A percentile compares a stretch with the other conserved stretches of the same genome.
These are phyloP conservation scores for Trypoxylon attenuatum DNA, from an alignment of 2,888 invertebrate genomes.

Conservation along the genomic window DNA sequence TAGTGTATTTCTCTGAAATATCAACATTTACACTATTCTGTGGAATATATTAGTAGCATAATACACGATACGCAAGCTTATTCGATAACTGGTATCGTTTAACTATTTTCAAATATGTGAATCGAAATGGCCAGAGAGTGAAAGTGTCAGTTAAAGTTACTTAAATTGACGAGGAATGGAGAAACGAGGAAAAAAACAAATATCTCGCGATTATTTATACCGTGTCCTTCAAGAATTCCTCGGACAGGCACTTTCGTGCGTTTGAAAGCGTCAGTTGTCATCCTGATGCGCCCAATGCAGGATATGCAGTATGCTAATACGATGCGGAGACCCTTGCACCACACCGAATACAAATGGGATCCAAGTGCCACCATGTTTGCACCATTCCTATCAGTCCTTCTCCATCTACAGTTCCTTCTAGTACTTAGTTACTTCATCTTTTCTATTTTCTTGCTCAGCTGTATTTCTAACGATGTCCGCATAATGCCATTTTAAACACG, in stretches of 20 bases:
- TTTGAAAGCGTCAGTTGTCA: constrained; percentile 34
- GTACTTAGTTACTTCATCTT: not conserved
- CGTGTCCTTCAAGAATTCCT: constrained; percentile 39
- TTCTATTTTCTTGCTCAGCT: no score
- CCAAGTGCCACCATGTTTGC: constrained; percentile 36
- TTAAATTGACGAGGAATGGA: not conserved
- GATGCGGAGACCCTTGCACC: constrained; percentile 34
- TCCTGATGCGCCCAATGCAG: constrained; percentile 47
- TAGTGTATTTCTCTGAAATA: no score
- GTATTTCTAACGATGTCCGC: no score
- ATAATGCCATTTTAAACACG: no score
- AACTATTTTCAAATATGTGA: no score
- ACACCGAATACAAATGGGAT: constrained; percentile 45
- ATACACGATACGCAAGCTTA: no score
- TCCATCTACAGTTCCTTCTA: not conserved
- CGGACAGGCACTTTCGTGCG: constrained; percentile 34
- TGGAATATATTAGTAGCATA: no score
- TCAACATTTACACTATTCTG: no score
- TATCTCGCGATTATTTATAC: constrained; percentile 24
- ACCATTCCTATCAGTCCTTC: constrained; percentile 8
- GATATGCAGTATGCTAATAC: constrained; percentile 53
- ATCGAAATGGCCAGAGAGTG: no score
- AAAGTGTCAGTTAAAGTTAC: not conserved
- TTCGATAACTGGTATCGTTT: no score
- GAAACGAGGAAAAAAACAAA: constrained; percentile 19